A percentile compares a stretch with the other conserved stretches of the same genome.
phyloP scores from a whole-genome alignment of 1,140 invertebrate species.

The Argopecten irradians region DNA sequence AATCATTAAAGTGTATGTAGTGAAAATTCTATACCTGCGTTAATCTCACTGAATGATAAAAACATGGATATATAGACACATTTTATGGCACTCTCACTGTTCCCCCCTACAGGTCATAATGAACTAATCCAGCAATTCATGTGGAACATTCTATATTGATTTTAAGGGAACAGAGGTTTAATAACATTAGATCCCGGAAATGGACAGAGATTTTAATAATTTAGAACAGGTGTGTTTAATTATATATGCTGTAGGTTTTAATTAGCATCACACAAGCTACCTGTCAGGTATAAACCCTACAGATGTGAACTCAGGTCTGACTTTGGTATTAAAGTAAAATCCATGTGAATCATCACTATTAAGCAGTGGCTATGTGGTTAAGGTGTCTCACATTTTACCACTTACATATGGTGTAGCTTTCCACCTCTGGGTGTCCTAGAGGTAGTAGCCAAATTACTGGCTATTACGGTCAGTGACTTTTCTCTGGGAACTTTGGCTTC shows the following conservation, averaged over 20 bases:
- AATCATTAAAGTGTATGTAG: background rate
- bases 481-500: too few species aligned
- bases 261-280: background rate
- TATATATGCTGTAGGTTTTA: background rate
- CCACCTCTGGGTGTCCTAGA: too few species aligned
- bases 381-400: background rate
- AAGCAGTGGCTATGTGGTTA: too few species aligned
- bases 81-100: background rate
- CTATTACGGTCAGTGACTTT: too few species aligned
- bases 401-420: background rate
- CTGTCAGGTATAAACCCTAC: background rate
- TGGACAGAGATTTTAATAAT: background rate
- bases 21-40: background rate
- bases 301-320: background rate
- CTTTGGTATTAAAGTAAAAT: too few species aligned
- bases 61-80: background rate
- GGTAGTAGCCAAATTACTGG: too few species aligned
- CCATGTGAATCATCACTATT: too few species aligned
- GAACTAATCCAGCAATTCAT: background rate
- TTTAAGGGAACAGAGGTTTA: background rate
- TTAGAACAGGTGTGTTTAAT: background rate
- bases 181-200: slow-evolving; percentile 5
- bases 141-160: background rate
- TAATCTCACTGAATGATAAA: background rate
- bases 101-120: background rate